A percentile compares a stretch with the other conserved stretches of the same genome.
These are phyloP conservation scores for Magallana ariakensis DNA, from an alignment of 1,140 invertebrate genomes.

Conservation along the genomic window DNA sequence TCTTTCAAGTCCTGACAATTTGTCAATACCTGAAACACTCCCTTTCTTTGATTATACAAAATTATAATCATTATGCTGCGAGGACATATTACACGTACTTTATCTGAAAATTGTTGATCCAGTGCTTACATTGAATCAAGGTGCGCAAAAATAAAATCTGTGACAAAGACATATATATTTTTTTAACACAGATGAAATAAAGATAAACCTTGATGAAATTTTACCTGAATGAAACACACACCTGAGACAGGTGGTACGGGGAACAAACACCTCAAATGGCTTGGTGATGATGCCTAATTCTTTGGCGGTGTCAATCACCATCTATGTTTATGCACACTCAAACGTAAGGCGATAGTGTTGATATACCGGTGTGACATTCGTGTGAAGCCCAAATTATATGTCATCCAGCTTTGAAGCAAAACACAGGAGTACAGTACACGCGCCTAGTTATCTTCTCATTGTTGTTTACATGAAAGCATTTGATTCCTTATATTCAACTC, in stretches of 20 bases:
- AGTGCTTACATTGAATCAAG: too few relatives aligned
- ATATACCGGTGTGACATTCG: slow-evolving; percentile 11
- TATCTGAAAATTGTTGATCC: too few relatives aligned
- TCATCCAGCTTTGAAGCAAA: not conserved
- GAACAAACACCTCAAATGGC: not conserved
- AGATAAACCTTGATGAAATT: not conserved
- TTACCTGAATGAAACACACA: slow-evolving; percentile 9
- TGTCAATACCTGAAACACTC: not conserved
- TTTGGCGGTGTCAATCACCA: slow-evolving; percentile 4
- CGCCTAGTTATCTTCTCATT: too few relatives aligned
- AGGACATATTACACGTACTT: not conserved
- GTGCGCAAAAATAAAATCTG: not conserved
- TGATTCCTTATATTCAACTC: too few relatives aligned
- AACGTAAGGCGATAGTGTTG: not conserved
- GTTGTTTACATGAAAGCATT: too few relatives aligned
- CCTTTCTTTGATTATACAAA: not conserved
- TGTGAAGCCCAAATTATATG: slow-evolving; percentile 25
- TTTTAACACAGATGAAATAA: not conserved
- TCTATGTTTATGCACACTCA: slow-evolving; percentile 2
- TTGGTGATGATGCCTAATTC: not conserved
- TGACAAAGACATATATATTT: slow-evolving; percentile 1
- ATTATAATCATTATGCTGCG: not conserved
- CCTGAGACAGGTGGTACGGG: not conserved
- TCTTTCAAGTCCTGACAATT: not conserved
- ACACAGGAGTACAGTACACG: not conserved